phyloP scores from a whole-genome alignment of 2,797 vertebrate genomes.

The Nyctibius grandis region DNA sequence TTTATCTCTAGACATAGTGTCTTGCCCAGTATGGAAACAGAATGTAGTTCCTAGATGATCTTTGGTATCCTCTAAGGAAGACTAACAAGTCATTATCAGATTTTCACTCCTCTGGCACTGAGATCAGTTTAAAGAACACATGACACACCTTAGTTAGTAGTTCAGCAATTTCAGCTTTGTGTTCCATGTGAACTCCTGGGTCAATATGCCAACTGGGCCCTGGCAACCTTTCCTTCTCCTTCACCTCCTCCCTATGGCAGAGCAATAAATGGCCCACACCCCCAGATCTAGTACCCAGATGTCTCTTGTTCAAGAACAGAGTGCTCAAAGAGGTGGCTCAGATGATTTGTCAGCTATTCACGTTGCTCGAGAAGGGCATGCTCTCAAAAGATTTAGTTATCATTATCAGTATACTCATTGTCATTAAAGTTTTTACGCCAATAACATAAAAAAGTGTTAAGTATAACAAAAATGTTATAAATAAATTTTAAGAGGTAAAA shows the following conservation, averaged over 20 bases:
- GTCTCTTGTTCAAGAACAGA: neutral
- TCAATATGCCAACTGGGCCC: neutral
- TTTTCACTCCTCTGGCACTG: neutral
- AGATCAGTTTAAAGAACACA: neutral
- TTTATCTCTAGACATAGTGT: neutral
- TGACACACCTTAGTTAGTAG: neutral
- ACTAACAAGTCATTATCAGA: neutral
- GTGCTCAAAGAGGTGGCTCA: neutral
- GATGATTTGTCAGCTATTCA: neutral
- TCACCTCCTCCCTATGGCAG: neutral
- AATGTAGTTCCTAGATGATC: neutral
- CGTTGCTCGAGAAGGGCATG: neutral
- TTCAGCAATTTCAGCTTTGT: neutral
- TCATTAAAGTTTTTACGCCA: neutral
- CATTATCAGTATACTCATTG: neutral
- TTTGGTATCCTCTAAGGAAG: neutral
- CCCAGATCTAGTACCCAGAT: neutral
- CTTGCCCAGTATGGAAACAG: neutral
- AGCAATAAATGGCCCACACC: neutral
- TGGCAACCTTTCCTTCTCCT: neutral
- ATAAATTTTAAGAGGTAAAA: neutral
- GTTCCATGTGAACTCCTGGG: neutral
- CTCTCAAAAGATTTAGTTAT: neutral
- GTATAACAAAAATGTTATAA: neutral
- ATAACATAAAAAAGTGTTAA: neutral